These are phyloP conservation scores for Coleophora deauratella DNA, from an alignment of 2,888 invertebrate genomes.

Conservation along the genomic window DNA sequence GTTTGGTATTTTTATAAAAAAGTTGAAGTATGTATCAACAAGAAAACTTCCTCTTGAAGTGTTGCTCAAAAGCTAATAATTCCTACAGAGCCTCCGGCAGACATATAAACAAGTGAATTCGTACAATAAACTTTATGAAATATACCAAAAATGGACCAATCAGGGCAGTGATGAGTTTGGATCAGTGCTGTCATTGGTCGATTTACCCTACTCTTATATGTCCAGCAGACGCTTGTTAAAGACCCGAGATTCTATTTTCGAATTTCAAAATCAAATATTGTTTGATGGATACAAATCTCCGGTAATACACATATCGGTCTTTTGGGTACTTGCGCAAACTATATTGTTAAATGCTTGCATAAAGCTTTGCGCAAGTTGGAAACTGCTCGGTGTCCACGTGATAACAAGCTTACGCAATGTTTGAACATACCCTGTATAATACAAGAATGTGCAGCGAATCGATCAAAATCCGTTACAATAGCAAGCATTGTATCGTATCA, in stretches of 20 bases:
- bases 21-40: constrained; percentile 37
- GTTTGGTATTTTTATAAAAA: constrained; percentile 61
- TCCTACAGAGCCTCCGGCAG: constrained; percentile 69
- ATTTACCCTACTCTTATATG: constrained; percentile 64
- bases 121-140: constrained; percentile 44
- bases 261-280: constrained; percentile 28
- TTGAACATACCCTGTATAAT: too few species aligned
- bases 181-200: constrained; percentile 71
- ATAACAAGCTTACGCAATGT: too few species aligned
- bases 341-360: too few species aligned
- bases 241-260: constrained; percentile 59
- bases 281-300: too few species aligned
- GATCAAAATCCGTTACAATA: too few species aligned
- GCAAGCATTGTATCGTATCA: too few species aligned
- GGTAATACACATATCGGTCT: too few species aligned
- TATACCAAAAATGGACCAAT: constrained; percentile 70
- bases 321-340: too few species aligned
- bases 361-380: too few species aligned
- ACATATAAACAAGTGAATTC: constrained; percentile 72
- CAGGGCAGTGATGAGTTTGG: constrained; percentile 61
- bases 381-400: too few species aligned
- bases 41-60: constrained; percentile 67
- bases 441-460: too few species aligned
- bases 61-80: constrained; percentile 67
- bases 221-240: constrained; percentile 61